Conservation (phyloP, 2,797 vertebrate species). For the Pterois miles region DNA sequence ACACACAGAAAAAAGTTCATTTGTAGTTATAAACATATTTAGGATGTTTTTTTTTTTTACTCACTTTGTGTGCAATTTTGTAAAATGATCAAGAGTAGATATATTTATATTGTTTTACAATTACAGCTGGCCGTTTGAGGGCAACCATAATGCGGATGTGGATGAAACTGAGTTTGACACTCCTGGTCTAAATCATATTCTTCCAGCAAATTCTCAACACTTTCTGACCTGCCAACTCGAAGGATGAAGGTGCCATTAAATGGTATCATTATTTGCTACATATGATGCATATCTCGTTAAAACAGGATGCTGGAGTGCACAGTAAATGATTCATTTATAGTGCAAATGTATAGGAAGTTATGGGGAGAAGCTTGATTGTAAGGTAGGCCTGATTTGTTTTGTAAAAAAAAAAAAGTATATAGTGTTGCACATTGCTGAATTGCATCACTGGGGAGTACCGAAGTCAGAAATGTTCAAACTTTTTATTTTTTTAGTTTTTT, state of each 20-base stretch:
- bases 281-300: background rate
- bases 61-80: no score
- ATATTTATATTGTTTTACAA: no score
- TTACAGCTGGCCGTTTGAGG: no score
- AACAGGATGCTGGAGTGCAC: background rate
- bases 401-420: background rate
- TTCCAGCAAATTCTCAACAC: background rate
- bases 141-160: no score
- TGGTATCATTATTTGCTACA: background rate
- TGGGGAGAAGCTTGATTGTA: background rate
- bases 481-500: no score
- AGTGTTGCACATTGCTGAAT: background rate
- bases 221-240: background rate
- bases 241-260: background rate
- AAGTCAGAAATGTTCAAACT: background rate
- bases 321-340: background rate
- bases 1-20: no score
- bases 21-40: no score
- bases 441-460: background rate
- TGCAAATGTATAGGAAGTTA: background rate
- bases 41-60: no score
- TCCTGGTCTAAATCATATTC: background rate
- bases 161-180: no score
- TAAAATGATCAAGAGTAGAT: no score
- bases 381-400: background rate